These are phyloP conservation scores for Macropodus opercularis DNA, from an alignment of 2,797 vertebrate species.

Conservation along the genomic window DNA sequence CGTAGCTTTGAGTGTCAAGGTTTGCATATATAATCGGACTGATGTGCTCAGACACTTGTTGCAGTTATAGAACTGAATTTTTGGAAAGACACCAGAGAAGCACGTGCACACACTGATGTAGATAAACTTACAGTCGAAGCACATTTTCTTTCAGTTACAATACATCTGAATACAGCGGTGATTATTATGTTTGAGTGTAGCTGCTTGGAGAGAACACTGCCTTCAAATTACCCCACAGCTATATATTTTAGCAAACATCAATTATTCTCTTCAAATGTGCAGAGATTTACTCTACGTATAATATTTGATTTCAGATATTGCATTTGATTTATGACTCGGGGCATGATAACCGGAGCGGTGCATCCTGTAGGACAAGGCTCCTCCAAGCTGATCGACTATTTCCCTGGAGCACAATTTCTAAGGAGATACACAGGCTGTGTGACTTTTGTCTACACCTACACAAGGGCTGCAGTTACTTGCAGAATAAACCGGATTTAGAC, in stretches of 20 bases:
- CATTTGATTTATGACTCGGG: conserved; percentile 32
- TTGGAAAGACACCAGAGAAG: conserved; percentile 15
- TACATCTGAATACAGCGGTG: conserved; percentile 25
- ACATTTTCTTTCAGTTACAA: conserved; percentile 21
- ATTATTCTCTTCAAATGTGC: conserved; percentile 27
- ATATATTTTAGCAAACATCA: conserved; percentile 38
- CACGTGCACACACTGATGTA: conserved; percentile 20
- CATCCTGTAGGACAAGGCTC: conserved; percentile 12
- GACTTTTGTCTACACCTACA: conserved; percentile 24
- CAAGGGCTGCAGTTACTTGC: conserved; percentile 10
- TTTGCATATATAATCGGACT: conserved; percentile 41
- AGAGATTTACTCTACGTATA: conserved; percentile 22
- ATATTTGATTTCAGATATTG: conserved; percentile 45
- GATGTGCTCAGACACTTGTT: conserved; percentile 20
- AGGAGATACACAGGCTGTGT: neutral
- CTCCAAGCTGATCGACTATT: conserved; percentile 14
- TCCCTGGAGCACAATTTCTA: conserved; percentile 3
- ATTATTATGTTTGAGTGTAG: conserved; percentile 24
- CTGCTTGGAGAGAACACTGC: conserved; percentile 19
- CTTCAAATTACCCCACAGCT: conserved; percentile 20
- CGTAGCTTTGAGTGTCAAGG: conserved; percentile 15
- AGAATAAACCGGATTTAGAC: conserved; percentile 23
- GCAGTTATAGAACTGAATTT: conserved; percentile 5
- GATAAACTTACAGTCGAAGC: conserved; percentile 20
- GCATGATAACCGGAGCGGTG: conserved; percentile 21